Evolutionary conservation across 2,888 invertebrate genomes (phyloP).

Genomic region (Lepidonotus clava): DNA sequence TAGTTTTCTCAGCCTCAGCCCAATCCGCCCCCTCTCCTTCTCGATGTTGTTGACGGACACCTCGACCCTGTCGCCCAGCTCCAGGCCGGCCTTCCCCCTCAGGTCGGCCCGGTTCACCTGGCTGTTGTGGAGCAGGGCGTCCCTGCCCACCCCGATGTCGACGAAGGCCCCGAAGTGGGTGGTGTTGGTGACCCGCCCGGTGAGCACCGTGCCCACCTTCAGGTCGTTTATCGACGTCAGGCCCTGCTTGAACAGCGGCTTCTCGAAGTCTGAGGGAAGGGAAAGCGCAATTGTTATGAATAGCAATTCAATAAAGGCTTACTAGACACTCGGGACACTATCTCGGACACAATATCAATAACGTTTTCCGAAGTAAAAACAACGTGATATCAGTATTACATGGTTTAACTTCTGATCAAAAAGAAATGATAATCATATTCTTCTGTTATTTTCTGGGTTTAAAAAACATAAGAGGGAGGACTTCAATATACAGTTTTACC

Average conservation of each 20-base stretch:
- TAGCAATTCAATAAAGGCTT: background rate
- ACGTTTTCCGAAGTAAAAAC: background rate
- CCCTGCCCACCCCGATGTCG: conserved; percentile 83
- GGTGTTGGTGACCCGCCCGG: conserved; percentile 90
- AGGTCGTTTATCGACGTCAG: conserved; percentile 87
- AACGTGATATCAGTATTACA: background rate
- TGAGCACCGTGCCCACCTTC: conserved; percentile 71
- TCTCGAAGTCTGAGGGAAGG: conserved; percentile 81
- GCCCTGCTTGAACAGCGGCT: conserved; percentile 89
- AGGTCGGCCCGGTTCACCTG: conserved; percentile 66
- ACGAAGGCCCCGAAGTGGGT: conserved; percentile 96
- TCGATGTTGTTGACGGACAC: conserved; percentile 71
- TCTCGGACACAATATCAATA: too few relatives aligned
- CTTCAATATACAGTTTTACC: background rate
- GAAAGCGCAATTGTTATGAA: background rate
- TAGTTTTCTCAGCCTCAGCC: conserved; percentile 61
- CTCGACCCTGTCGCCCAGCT: conserved; percentile 75
- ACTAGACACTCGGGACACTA: too few relatives aligned
- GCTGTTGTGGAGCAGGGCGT: conserved; percentile 81
- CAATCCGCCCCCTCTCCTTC: conserved; percentile 68
- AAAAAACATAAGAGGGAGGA: too few relatives aligned
- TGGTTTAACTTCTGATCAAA: background rate
- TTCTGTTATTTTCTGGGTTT: too few relatives aligned
- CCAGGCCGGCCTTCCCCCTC: conserved; percentile 62
- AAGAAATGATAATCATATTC: too few relatives aligned